These are phyloP conservation scores for Gallirallus australis DNA, from an alignment of 2,797 vertebrate genomes.

Conservation along the genomic window DNA sequence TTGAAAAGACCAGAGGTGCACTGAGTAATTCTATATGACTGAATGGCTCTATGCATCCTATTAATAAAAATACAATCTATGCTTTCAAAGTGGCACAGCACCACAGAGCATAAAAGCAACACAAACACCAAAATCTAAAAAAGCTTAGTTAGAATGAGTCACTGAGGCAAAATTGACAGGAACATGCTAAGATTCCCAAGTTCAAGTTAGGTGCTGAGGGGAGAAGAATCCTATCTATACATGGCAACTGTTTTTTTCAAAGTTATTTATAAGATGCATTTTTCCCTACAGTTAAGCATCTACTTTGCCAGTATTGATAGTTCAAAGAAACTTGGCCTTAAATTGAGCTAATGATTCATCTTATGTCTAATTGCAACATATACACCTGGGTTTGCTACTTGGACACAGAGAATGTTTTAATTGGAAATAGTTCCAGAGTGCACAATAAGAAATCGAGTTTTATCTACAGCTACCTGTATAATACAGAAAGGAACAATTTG, in stretches of 20 bases:
- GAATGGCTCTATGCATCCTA: neutral
- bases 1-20: neutral
- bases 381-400: neutral
- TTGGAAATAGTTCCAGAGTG: neutral
- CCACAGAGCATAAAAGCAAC: neutral
- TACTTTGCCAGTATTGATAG: neutral
- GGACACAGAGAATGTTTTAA: neutral
- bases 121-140: neutral
- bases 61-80: constrained; percentile 4
- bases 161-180: neutral
- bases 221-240: neutral
- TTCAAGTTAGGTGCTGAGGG: neutral
- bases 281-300: neutral
- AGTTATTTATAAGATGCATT: neutral
- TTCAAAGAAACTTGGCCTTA: neutral
- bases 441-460: neutral
- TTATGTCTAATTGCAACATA: neutral
- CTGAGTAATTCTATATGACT: neutral
- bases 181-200: neutral
- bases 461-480: neutral
- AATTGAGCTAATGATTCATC: neutral
- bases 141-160: constrained; percentile 12
- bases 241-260: neutral
- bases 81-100: neutral
- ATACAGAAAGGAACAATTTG: neutral